phyloP scores from a whole-genome alignment of 2,113 vertebrate genomes.

The Psephotus haematonotus region DNA sequence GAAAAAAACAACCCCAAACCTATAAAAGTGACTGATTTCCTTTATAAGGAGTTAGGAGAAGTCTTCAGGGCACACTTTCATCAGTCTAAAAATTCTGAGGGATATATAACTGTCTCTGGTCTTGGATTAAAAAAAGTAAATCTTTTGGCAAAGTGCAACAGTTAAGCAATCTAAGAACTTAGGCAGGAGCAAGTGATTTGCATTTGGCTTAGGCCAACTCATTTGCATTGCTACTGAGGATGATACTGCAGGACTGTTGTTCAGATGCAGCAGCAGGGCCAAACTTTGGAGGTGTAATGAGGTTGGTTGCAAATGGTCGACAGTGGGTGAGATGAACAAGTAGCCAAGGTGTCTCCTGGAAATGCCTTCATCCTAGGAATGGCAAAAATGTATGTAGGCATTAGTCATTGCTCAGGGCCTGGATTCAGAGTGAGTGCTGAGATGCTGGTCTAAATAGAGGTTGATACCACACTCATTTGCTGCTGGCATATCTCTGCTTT shows the following conservation, averaged over 20 bases:
- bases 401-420: not conserved
- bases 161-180: not conserved
- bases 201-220: not conserved
- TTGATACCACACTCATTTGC: accelerated
- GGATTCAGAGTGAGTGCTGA: not conserved
- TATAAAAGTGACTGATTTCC: not conserved
- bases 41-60: not conserved
- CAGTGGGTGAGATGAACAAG: not conserved
- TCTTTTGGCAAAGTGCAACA: not conserved
- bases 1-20: not conserved
- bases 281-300: not conserved
- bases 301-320: not conserved
- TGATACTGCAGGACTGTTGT: not conserved
- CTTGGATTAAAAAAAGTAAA: not conserved
- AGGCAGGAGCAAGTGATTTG: not conserved
- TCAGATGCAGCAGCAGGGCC: not conserved
- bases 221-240: not conserved
- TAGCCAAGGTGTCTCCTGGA: not conserved
- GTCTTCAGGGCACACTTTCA: not conserved
- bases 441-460: not conserved
- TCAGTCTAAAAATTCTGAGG: not conserved
- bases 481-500: not conserved
- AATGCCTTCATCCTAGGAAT: not conserved
- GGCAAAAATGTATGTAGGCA: not conserved
- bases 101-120: not conserved